Percentiles rank a stretch among this genome's conserved stretches.
phyloP scores from a whole-genome alignment of 2,888 invertebrate genomes.

The Girardia tigrina region DNA sequence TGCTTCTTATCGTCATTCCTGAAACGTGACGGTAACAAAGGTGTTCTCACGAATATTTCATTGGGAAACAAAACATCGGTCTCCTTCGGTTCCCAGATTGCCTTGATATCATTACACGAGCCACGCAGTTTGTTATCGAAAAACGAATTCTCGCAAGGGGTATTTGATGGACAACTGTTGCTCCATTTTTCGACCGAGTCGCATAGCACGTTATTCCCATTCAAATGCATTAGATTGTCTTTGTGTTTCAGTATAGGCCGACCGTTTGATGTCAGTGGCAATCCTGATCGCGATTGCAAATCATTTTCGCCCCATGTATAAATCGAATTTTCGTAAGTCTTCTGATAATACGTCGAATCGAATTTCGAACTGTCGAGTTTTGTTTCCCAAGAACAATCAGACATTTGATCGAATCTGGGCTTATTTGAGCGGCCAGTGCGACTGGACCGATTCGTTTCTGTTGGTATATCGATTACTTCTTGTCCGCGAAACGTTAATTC shows the following conservation, averaged over 20 bases:
- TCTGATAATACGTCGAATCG: neutral
- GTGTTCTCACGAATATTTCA: neutral
- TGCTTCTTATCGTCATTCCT: neutral
- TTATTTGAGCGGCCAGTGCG: neutral
- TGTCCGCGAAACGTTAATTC: neutral
- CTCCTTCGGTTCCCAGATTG: conserved; percentile 7
- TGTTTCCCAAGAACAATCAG: neutral
- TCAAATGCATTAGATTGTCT: conserved; percentile 14
- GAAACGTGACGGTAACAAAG: neutral
- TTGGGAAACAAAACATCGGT: neutral
- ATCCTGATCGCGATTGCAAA: neutral
- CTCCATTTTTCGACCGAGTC: neutral
- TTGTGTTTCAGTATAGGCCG: neutral
- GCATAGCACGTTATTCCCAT: neutral
- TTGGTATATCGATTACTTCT: neutral
- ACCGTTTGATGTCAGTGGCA: neutral
- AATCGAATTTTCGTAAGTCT: neutral
- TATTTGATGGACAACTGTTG: neutral
- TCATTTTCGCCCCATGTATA: neutral
- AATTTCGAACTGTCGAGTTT: too few species aligned
- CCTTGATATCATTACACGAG: conserved; percentile 16
- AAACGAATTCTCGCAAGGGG: neutral
- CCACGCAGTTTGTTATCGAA: neutral
- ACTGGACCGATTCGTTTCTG: neutral
- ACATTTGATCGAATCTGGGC: neutral